These are phyloP conservation scores for Metridium senile DNA, from an alignment of 92 coral and sea anemone genomes.

Conservation along the genomic window DNA sequence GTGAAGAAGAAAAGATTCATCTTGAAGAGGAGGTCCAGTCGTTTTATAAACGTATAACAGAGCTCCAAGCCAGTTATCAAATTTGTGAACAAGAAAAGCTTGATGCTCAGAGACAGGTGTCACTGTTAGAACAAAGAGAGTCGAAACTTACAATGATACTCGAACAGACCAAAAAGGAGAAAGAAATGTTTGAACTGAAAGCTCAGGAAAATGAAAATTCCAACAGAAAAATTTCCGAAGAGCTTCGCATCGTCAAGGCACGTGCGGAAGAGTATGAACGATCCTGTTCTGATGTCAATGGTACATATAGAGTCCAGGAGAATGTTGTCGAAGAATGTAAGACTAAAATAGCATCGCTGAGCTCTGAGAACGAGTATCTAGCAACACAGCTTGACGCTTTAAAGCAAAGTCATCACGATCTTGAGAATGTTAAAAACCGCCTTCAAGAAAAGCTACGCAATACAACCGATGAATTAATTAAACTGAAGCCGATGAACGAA, in stretches of 20 bases:
- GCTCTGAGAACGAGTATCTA: slow-evolving; percentile 68
- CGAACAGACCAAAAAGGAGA: slow-evolving; percentile 72
- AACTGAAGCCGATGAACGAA: slow-evolving; percentile 77
- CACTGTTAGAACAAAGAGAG: slow-evolving; percentile 76
- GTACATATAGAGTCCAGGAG: slow-evolving; percentile 54
- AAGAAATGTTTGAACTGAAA: slow-evolving; percentile 60
- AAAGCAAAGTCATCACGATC: slow-evolving; percentile 47
- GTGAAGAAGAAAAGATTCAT: slow-evolving; percentile 76
- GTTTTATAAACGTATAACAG: slow-evolving; percentile 85
- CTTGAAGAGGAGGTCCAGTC: slow-evolving; percentile 87
- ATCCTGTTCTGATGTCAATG: slow-evolving; percentile 44
- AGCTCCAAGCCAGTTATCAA: slow-evolving; percentile 85
- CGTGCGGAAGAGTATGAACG: slow-evolving; percentile 79
- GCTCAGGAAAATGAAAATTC: slow-evolving; percentile 64
- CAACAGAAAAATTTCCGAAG: slow-evolving; percentile 71
- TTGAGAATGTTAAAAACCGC: slow-evolving; percentile 70
- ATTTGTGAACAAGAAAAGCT: slow-evolving; percentile 85
- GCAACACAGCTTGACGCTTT: slow-evolving; percentile 55
- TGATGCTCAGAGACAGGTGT: slow-evolving; percentile 83
- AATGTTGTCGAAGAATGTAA: slow-evolving; percentile 60
- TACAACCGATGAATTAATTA: slow-evolving; percentile 71
- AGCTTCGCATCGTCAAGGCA: slow-evolving; percentile 68
- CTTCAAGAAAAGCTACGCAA: slow-evolving; percentile 69
- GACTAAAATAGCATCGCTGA: slow-evolving; percentile 53
- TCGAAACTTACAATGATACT: slow-evolving; percentile 64